phyloP scores from a whole-genome alignment of 2,797 vertebrate species.

The Mastacembelus armatus region DNA sequence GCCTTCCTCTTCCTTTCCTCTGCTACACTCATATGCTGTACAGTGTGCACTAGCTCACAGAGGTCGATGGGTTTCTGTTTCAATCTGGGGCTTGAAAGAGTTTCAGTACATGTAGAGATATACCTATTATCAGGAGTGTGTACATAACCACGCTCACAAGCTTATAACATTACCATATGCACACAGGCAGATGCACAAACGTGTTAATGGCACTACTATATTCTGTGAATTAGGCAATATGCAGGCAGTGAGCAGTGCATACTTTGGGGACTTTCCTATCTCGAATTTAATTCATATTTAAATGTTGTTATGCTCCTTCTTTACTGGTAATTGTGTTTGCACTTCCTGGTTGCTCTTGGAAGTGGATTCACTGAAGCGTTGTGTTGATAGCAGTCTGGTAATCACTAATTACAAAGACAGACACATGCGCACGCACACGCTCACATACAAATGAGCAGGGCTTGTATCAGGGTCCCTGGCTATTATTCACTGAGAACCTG shows the following conservation, averaged over 20 bases:
- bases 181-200: slow-evolving; percentile 20
- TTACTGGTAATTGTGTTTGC: slow-evolving; percentile 78
- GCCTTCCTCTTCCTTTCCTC: too few species aligned
- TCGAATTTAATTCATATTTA: slow-evolving; percentile 77
- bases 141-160: slow-evolving; percentile 6
- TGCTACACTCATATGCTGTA: too few species aligned
- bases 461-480: slow-evolving; percentile 46
- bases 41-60: slow-evolving; percentile 26
- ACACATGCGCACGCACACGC: slow-evolving; percentile 27
- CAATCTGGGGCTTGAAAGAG: slow-evolving; percentile 45
- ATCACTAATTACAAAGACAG: slow-evolving; percentile 73
- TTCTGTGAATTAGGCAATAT: slow-evolving; percentile 37
- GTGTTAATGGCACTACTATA: slow-evolving; percentile 39
- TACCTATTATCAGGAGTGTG: slow-evolving; percentile 39
- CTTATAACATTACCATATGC: slow-evolving; percentile 36
- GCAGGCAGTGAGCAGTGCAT: slow-evolving; percentile 36
- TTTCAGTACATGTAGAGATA: slow-evolving; percentile 43
- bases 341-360: slow-evolving; percentile 74
- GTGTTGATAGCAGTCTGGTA: slow-evolving; percentile 74
- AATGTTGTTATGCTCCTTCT: slow-evolving; percentile 73
- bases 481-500: slow-evolving; percentile 62
- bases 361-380: slow-evolving; percentile 74
- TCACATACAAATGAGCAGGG: slow-evolving; percentile 57
- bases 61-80: slow-evolving; percentile 64
- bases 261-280: slow-evolving; percentile 59